A percentile compares a stretch with the other conserved stretches of the same genome.
Conservation (phyloP, 2,888 invertebrate genomes). For the Dorcus parallelipipedus region DNA sequence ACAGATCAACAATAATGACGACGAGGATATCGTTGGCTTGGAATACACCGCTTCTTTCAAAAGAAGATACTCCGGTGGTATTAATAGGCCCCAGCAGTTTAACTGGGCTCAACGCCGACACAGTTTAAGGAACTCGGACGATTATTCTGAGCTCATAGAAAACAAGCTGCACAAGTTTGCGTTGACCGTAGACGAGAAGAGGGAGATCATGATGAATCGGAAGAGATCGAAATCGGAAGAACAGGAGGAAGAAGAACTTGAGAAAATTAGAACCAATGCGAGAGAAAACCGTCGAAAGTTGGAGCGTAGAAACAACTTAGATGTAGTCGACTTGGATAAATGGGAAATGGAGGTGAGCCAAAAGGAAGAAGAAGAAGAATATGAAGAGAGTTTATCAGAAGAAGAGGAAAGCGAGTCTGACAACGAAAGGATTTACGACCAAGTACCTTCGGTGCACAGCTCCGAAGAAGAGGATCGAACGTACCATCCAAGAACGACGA, state of each 20-base stretch:
- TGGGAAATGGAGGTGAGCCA: slow-evolving; percentile 49
- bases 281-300: slow-evolving; percentile 44
- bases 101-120: slow-evolving; percentile 42
- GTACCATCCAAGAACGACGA: slow-evolving; percentile 60
- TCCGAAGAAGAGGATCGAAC: slow-evolving; percentile 57
- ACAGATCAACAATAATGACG: slow-evolving; percentile 53
- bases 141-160: slow-evolving; percentile 36
- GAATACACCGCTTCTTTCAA: slow-evolving; percentile 51
- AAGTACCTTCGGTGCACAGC: slow-evolving; percentile 24
- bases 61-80: slow-evolving; percentile 52
- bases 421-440: slow-evolving; percentile 35
- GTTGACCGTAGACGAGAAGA: slow-evolving; percentile 30
- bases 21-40: slow-evolving; percentile 48
- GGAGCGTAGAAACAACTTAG: slow-evolving; percentile 34
- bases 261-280: slow-evolving; percentile 42
- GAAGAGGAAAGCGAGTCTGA: slow-evolving; percentile 37
- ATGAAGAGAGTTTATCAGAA: slow-evolving; percentile 42
- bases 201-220: slow-evolving; percentile 32
- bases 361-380: slow-evolving; percentile 33
- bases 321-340: slow-evolving; percentile 43
- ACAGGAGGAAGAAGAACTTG: slow-evolving; percentile 42
- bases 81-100: slow-evolving; percentile 40
- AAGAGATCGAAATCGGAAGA: slow-evolving; percentile 44
- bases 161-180: slow-evolving; percentile 34
- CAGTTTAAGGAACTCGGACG: slow-evolving; percentile 37